phyloP scores from a whole-genome alignment of 1,140 invertebrate species.

The Drosophila sproati region DNA sequence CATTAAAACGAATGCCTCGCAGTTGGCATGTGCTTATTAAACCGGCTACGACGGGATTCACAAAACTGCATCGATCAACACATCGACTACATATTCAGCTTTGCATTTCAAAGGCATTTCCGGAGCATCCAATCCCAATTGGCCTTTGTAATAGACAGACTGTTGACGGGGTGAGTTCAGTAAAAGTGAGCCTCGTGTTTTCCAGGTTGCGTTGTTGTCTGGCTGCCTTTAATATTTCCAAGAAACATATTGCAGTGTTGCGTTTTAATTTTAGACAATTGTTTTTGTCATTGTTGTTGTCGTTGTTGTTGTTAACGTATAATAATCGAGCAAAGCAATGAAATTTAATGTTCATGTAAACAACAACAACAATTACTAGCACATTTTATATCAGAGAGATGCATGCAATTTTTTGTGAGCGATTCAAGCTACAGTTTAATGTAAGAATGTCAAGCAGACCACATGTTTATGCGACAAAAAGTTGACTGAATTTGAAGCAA shows the following conservation, averaged over 20 bases:
- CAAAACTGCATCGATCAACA: conserved; percentile 13
- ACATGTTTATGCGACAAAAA: too few species aligned
- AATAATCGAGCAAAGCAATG: conserved; percentile 31
- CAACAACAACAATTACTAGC: conserved; percentile 8
- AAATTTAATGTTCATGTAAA: conserved; percentile 16
- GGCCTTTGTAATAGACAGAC: conserved; percentile 14
- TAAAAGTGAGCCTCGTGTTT: not conserved
- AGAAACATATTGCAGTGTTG: conserved; percentile 35
- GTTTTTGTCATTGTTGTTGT: conserved; percentile 8
- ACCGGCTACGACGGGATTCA: conserved; percentile 37
- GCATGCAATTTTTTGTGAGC: conserved; percentile 13
- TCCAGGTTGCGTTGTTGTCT: not conserved
- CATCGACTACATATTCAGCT: not conserved
- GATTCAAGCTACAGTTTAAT: not conserved
- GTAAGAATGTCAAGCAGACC: too few species aligned
- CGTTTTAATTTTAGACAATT: conserved; percentile 29
- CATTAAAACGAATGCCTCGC: too few species aligned
- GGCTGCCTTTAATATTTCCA: conserved; percentile 12
- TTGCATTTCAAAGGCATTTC: conserved; percentile 21
- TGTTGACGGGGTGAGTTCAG: not conserved
- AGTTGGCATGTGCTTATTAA: not conserved
- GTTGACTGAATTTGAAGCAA: too few species aligned
- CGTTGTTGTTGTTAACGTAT: conserved; percentile 4
- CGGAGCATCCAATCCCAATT: conserved; percentile 29
- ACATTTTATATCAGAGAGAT: conserved; percentile 12